Base-by-base conservation (phyloP, 2,888 invertebrate species). In the Athalia cordata region DNA sequence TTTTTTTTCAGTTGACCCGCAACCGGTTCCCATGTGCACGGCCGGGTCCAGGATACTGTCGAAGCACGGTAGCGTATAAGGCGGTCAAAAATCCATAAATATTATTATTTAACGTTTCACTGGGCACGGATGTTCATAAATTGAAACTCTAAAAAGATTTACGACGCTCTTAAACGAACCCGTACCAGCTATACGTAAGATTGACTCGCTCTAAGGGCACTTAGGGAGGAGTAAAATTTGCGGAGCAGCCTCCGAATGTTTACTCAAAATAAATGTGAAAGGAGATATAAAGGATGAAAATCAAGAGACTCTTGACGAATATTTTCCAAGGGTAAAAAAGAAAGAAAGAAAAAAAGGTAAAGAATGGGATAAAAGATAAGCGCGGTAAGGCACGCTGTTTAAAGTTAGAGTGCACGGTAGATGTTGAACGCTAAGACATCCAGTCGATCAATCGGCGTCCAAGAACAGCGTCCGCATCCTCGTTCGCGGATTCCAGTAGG, bases 51-150 rank as follows among this genome's bases (percentile, higher is more conserved):
- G 57, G 8, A 65, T n/a, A 49, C 47, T 4, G 4, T 6, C 6
- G 50, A 5, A 52, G 4, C 29, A 52, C 55, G 55, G 43, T 1
- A 68, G 43, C 52, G 68, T 68, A 68, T 55, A 6, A 7, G 47
- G n/a, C 15, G 59, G 72, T 72, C 2, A 72, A 72, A 47, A 72
- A 72, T 49, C 72, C n/a, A 72, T 72, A 72, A 72, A 72, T 72
- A 59, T 72, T 13, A 5, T 59, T 47, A 72, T 72, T 59, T 47
- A 72, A 49, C 72, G 49, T 72, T 72, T n/a, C 47, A 49, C 47
- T 43, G 72, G 72, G 15, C 59, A 49, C 3, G 43, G 70, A 72
- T 59, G 9, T 61, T 59, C 59, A 11, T 59, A 45, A 72, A 72
- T 47, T 8, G 59, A 72, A 72, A 72, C 0, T 15, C 3, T 45